Conservation (phyloP, 2,113 vertebrate genomes). For the Perca flavescens region DNA sequence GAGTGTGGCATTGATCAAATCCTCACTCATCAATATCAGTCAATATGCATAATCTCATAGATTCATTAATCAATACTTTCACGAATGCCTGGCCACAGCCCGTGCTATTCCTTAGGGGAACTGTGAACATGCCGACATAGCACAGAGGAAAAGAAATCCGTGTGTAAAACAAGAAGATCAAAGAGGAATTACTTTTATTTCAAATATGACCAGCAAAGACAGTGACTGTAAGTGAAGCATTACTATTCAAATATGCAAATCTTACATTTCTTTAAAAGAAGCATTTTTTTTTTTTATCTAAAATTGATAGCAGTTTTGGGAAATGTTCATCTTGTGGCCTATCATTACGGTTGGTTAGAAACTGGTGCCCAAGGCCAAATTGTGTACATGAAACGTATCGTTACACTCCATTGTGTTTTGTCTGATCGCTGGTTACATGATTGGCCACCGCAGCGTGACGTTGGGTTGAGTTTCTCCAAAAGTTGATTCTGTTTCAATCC, state of each 20-base stretch:
- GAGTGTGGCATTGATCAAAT: constrained; percentile 65
- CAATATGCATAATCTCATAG: constrained; percentile 64
- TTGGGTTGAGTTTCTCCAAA: too few species aligned
- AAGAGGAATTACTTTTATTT: background rate
- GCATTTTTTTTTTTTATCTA: background rate
- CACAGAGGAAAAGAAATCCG: background rate
- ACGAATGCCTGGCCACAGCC: constrained; percentile 23
- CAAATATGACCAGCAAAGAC: background rate
- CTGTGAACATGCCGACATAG: background rate
- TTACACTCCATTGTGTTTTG: too few species aligned
- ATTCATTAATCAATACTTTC: constrained; percentile 64
- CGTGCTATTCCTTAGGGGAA: background rate
- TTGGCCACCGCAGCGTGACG: too few species aligned
- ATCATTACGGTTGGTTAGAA: too few species aligned
- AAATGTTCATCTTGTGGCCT: background rate
- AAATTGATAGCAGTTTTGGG: background rate
- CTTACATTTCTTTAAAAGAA: background rate
- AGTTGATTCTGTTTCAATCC: too few species aligned
- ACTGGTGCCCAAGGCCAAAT: too few species aligned
- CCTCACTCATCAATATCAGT: constrained; percentile 66
- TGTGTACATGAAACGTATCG: too few species aligned
- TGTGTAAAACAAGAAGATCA: constrained; percentile 8
- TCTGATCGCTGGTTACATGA: too few species aligned
- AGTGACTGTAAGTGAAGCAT: background rate
- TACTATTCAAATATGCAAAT: background rate